Evolutionary conservation across 2,888 invertebrate species (phyloP).

Genomic region (Alcis repandata): DNA sequence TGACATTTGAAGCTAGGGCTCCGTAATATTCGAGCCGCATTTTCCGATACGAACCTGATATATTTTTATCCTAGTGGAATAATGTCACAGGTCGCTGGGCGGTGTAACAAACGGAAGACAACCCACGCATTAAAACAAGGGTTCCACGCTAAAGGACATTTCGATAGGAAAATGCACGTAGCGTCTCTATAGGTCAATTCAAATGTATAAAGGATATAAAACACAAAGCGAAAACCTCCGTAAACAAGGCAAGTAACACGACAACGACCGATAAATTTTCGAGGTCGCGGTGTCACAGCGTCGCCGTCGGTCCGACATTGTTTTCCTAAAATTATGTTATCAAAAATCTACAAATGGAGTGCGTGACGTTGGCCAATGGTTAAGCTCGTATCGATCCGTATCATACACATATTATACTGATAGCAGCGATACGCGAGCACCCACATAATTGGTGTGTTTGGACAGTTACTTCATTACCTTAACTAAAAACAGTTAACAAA

Average conservation of each 20-base stretch:
- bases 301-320: constrained; percentile 56
- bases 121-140: constrained; percentile 5
- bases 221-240: constrained; percentile 62
- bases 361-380: constrained; percentile 57
- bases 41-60: constrained; percentile 46
- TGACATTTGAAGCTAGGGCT: constrained; percentile 61
- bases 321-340: constrained; percentile 67
- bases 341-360: constrained; percentile 56
- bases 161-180: constrained; percentile 12
- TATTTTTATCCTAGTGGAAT: constrained; percentile 52
- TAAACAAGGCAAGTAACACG: constrained; percentile 58
- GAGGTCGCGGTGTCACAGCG: constrained; percentile 60
- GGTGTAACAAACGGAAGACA: constrained; percentile 9
- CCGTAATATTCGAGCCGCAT: constrained; percentile 44
- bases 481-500: constrained; percentile 7
- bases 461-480: constrained; percentile 17
- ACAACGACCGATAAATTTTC: constrained; percentile 78
- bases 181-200: constrained; percentile 18
- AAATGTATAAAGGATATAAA: constrained; percentile 25
- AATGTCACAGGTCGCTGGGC: constrained; percentile 51
- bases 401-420: constrained; percentile 35
- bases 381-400: constrained; percentile 48
- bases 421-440: constrained; percentile 30
- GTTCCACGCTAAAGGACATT: background rate
- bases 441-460: constrained; percentile 31